Evolutionary conservation across 2,888 invertebrate genomes (phyloP).

Genomic region (Limulus polyphemus): DNA sequence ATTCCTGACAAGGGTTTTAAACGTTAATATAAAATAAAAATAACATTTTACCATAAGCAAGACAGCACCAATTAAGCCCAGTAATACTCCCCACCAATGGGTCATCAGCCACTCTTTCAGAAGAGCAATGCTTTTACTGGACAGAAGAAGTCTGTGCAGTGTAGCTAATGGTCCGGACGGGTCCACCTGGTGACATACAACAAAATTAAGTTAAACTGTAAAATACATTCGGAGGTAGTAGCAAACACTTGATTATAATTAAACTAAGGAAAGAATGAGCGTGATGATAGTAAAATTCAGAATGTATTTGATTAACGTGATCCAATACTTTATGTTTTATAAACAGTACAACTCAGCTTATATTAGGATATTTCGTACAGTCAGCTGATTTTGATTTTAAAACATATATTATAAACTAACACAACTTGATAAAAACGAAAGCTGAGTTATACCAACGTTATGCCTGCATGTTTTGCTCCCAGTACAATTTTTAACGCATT

Average conservation of each 20-base stretch:
- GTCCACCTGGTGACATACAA: constrained; percentile 49
- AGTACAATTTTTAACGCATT: too few species aligned
- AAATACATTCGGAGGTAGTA: background rate
- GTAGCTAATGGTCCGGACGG: constrained; percentile 85
- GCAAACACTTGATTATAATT: constrained; percentile 5
- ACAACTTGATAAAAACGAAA: too few species aligned
- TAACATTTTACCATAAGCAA: constrained; percentile 57
- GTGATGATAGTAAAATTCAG: background rate
- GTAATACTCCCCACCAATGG: constrained; percentile 79
- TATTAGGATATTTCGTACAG: too few species aligned
- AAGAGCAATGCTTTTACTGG: constrained; percentile 77
- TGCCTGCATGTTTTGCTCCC: too few species aligned
- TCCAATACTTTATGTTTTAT: too few species aligned
- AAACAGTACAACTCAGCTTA: too few species aligned
- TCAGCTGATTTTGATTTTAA: too few species aligned
- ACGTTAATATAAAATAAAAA: too few species aligned
- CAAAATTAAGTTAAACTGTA: constrained; percentile 6
- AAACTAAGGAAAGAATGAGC: constrained; percentile 2
- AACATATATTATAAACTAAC: too few species aligned
- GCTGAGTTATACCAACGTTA: too few species aligned
- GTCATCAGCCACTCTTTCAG: constrained; percentile 73
- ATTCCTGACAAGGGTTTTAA: too few species aligned
- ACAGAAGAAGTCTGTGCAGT: constrained; percentile 65
- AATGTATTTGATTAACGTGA: background rate
- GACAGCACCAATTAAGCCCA: constrained; percentile 59